Base-by-base conservation (phyloP, 30 jellyfish, hydroid and myxozoan genomes). In the Aurelia aurita region DNA sequence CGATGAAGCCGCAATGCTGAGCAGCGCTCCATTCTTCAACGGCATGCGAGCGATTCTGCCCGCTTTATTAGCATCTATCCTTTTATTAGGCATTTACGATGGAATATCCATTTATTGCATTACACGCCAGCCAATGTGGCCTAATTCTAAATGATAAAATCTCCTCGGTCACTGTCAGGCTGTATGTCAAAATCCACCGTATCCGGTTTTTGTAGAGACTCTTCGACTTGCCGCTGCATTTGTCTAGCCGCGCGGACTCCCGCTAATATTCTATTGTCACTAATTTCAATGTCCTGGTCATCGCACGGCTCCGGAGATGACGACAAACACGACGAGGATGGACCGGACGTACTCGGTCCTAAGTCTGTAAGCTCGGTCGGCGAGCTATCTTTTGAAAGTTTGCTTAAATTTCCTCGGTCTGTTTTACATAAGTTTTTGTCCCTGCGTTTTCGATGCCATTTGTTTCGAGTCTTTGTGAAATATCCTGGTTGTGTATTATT, bases 281-380 rank as follows among this genome's bases (percentile, higher is more conserved):
- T 59, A 19, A 44, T 32, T 12, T 74, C 89, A 60, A 28, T 72
- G 74, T 82, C 92, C 18, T 39, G 82, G 0, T 59, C 94, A 32
- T 74, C 86, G 35, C 69, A 25, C 19, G 95, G 74, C 25, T 73
- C 94, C 11, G 88, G 88, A 15, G 79, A 73, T 44, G 94, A 60
- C 44, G 71, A 39, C 22, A 58, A 32, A 11, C 89, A 49, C 20
- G 77, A 25, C 8, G 89, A 68, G 31, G 63, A 74, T 14, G 88
- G 62, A 71, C 84, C 82, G 21, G 80, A 51, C 44, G 63, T 58
- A 14, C 77, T 64, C 43, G 87, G 89, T 18, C 67, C 96, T 29
- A 87, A 87, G 77, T 66, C 96, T 19, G 90, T 87, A 15, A 87
- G 82, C 69, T 87, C 96, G 13, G 96, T 87, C 19, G 96, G 96